Base-by-base conservation (phyloP, 2,113 vertebrate species). In the Amblyornis subalaris region DNA sequence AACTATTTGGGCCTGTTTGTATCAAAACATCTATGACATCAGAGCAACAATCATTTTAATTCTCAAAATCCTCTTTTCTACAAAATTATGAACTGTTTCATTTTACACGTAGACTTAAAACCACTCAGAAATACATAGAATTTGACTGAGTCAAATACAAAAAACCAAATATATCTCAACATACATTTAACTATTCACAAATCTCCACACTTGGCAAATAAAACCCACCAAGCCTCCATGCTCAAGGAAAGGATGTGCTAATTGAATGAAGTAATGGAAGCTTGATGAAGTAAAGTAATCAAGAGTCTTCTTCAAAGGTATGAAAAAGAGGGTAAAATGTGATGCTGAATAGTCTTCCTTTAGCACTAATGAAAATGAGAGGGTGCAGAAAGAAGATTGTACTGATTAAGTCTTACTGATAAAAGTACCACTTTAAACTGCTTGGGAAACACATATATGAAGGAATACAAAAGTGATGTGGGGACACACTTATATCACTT, bases 401-500 rank as follows among this genome's bases (percentile, higher is more conserved):
- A 71, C 51, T 40, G 40, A 73, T 7, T 13, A 31, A 88, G 19
- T 21, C 45, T 66, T 38, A 47, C 48, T 3, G 19, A 65, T 5
- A 45, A 15, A 90, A 90, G 23, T 17, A 54, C 7, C 20, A 38
- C 35, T 66, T 84, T 3, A 58, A 80, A 61, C 29, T 31, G 28
- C 0, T 1, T 42, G 35, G 53, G 44, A 83, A 82, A 44, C 1
- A 2, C 1, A 0, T 17, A 8, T 7, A 25, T 3, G 45, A 69
- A 72, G 62, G 40, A 88, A 45, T 10, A 42, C 5, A 70, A 50
- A 67, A 86, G 29, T 9, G 50, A 71, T 35, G 28, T 29, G 25
- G 55, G 29, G 60, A 62, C 33, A 71, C 20, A 35, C 14, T 57
- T 47, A 1, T 3, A 35, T 16, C 54, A 54, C 40, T 60, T 44